Base-by-base conservation (phyloP, 2,888 invertebrate species). In the Sarcophaga carnaria region DNA sequence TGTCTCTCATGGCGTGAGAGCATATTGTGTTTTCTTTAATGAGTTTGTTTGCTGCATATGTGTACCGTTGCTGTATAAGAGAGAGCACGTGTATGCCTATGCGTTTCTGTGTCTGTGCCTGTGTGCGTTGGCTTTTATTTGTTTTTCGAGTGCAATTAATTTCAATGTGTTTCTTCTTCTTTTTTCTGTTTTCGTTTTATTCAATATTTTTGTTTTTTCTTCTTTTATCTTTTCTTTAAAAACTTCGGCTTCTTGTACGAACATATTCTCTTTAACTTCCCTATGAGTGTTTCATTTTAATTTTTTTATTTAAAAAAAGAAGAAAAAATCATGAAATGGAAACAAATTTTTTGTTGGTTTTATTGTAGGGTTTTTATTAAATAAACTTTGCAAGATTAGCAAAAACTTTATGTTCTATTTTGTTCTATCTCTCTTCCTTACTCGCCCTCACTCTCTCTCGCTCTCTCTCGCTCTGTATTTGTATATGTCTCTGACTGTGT, bases 301-400 rank as follows among this genome's bases (percentile, higher is more conserved):
- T 49, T 66, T 80, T 74, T n/a, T 72, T 70, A 25, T 78, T 70
- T 67, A 60, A 69, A 49, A 69, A 37, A 37, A 10, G 8, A 37
- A 37, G 6, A 37, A 37, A 37, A 37, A 37, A 8, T 37, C 37
- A 2, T 37, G 37, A 37, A 37, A 37, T 37, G 37, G 8, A 37
- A 66, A 37, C 2, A 69, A 66, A 22, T 49, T 83, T 66, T 74
- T 78, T 66, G 66, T 79, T 88, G 83, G 69, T 87, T 82, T 78
- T 83, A 77, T 80, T 87, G 67, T 76, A 77, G 69, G 77, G 83
- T 80, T 87, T 87, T 88, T 85, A 83, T 85, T 88, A 88, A 87
- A 84, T 79, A 87, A 87, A 87, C 84, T 87, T 82, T 79, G 45
- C 81, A 83, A 82, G 87, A 87, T 84, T 87, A 81, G 79, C 76